These are phyloP conservation scores for Thamnophis elegans DNA, from an alignment of 2,797 vertebrate species.

Conservation along the genomic window DNA sequence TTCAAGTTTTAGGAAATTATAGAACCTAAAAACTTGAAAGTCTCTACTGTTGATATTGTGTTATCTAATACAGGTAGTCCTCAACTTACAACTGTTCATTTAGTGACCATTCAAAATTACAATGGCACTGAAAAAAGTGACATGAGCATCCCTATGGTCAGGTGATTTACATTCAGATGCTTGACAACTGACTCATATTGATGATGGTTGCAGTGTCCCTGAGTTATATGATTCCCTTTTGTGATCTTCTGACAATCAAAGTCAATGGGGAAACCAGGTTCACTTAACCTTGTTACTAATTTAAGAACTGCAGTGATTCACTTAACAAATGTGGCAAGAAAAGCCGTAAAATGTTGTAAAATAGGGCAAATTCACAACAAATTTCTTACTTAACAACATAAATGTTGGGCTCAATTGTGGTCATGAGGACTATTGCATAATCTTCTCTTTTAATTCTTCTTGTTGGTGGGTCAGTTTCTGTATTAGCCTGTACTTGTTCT, in stretches of 20 bases:
- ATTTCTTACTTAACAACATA: neutral
- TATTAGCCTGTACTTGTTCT: neutral
- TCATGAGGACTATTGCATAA: neutral
- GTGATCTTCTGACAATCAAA: too few species aligned
- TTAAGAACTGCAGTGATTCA: too few species aligned
- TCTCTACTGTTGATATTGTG: neutral
- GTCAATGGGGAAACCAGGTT: too few species aligned
- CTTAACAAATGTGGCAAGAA: too few species aligned
- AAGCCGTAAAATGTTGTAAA: too few species aligned
- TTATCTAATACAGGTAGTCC: neutral
- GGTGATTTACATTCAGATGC: neutral
- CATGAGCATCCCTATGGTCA: neutral
- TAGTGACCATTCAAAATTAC: too few species aligned
- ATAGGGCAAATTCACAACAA: neutral
- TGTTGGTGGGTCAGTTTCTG: neutral
- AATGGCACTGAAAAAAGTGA: too few species aligned
- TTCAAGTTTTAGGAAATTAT: neutral
- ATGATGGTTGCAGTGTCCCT: neutral
- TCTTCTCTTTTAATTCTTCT: neutral
- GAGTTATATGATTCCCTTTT: neutral
- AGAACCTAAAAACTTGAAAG: neutral
- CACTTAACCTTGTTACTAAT: too few species aligned
- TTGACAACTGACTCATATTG: neutral
- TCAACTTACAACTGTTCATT: too few species aligned
- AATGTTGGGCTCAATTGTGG: neutral